These are phyloP conservation scores for Ctenopoma multispine DNA, from an alignment of 2,797 vertebrate species.

Conservation along the genomic window DNA sequence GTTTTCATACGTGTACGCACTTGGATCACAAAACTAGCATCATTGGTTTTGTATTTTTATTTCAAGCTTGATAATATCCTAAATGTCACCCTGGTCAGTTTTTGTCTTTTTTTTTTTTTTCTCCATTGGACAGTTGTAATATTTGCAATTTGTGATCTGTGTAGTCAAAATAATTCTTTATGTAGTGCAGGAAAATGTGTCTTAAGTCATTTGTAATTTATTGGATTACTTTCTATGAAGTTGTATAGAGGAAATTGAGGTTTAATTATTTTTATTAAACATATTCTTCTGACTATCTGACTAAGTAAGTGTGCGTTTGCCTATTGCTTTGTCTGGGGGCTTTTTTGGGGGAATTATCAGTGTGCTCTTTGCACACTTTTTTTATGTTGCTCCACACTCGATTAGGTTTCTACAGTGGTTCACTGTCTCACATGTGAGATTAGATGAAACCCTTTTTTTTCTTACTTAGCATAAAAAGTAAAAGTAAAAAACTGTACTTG, in stretches of 20 bases:
- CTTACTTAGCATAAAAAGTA: neutral
- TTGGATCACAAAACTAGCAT: conserved; percentile 82
- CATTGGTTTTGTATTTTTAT: conserved; percentile 87
- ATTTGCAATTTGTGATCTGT: conserved; percentile 99
- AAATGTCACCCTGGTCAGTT: conserved; percentile 89
- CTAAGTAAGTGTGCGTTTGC: conserved; percentile 84
- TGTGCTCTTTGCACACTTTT: neutral
- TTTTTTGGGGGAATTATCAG: neutral
- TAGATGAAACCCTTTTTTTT: neutral
- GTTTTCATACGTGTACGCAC: conserved; percentile 84
- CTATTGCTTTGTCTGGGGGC: conserved; percentile 67
- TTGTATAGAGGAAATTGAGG: conserved; percentile 99
- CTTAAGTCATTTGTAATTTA: conserved; percentile 99
- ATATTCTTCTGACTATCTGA: conserved; percentile 99
- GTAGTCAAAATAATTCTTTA: conserved; percentile 96
- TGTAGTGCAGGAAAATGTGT: conserved; percentile 96
- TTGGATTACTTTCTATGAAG: conserved; percentile 99
- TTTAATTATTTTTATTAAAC: conserved; percentile 99
- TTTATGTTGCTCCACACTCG: neutral
- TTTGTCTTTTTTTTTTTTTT: conserved; percentile 77
- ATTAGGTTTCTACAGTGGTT: neutral
- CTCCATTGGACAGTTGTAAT: conserved; percentile 96
- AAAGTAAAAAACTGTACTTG: neutral
- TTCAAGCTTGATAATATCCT: conserved; percentile 90
- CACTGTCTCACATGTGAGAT: too few relatives aligned